Percentiles rank a stretch among this genome's conserved stretches.
phyloP scores from a whole-genome alignment of 2,113 vertebrate genomes.

The Tyrannus savana region DNA sequence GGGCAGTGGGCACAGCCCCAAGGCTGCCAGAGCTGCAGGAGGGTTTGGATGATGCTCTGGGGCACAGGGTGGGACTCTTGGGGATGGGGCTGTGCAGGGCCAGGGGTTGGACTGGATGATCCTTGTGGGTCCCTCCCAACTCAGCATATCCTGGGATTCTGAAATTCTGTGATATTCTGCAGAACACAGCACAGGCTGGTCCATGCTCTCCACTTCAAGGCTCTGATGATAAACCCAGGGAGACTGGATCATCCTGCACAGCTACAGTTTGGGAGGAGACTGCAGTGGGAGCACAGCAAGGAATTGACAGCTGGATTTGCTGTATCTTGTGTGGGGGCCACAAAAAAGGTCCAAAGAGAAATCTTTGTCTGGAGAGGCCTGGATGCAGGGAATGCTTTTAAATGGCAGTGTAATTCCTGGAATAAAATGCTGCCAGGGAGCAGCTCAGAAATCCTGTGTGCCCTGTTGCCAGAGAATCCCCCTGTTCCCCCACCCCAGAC shows the following conservation, averaged over 20 bases:
- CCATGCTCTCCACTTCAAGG: neutral
- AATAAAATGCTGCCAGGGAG: neutral
- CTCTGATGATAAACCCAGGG: neutral
- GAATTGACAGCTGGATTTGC: neutral
- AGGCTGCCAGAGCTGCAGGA: no score
- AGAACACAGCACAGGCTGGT: neutral
- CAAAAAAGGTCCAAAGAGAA: neutral
- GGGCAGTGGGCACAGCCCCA: no score
- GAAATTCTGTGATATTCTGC: neutral
- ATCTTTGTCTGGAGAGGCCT: neutral
- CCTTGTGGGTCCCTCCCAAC: no score
- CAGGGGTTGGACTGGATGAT: no score
- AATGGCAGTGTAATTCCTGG: neutral
- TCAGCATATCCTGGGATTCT: neutral
- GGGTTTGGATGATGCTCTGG: no score
- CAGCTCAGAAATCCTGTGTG: neutral
- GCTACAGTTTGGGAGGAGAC: neutral
- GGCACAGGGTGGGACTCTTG: no score
- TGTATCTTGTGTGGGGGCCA: neutral
- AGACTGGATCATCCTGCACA: neutral
- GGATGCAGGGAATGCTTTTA: neutral
- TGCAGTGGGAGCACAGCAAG: neutral
- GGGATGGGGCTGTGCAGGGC: no score
- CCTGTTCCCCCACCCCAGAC: neutral
- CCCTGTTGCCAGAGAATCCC: neutral